These are phyloP conservation scores for Agrilus planipennis DNA, from an alignment of 1,140 invertebrate genomes.

Conservation along the genomic window DNA sequence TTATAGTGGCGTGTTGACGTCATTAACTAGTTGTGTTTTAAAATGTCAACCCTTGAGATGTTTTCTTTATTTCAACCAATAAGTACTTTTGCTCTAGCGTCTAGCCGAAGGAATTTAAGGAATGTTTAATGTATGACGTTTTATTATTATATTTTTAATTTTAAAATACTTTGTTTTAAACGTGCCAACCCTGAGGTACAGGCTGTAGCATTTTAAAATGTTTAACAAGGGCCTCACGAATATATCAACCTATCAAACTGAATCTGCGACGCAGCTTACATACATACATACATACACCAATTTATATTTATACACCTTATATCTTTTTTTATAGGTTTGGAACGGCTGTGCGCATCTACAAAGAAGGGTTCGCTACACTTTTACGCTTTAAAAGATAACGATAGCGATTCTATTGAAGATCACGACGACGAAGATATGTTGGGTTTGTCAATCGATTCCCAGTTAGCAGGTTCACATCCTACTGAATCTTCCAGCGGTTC, in stretches of 20 bases:
- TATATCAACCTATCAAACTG: too few species aligned
- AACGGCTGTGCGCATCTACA: constrained; percentile 72
- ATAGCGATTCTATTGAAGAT: constrained; percentile 55
- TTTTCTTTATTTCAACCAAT: too few species aligned
- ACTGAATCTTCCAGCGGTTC: constrained; percentile 16
- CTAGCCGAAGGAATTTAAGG: too few species aligned
- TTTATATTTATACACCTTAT: not conserved
- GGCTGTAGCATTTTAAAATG: too few species aligned
- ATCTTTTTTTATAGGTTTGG: constrained; percentile 49
- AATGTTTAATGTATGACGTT: too few species aligned
- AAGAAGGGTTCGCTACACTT: constrained; percentile 68
- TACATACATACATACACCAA: too few species aligned
- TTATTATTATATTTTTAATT: constrained; percentile 1
- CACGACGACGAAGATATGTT: constrained; percentile 48
- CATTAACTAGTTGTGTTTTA: too few species aligned
- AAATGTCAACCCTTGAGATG: too few species aligned
- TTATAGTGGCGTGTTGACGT: too few species aligned
- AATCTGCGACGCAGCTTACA: too few species aligned
- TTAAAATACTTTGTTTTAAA: constrained; percentile 6
- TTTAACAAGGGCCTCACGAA: too few species aligned
- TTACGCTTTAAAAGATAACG: constrained; percentile 59
- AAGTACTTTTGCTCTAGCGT: too few species aligned
- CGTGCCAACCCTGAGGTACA: not conserved
- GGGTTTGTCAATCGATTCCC: constrained; percentile 15
- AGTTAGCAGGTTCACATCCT: constrained; percentile 12